Evolutionary conservation across 1,140 invertebrate species (phyloP), one percentile per base, ranked within the genome.

Genomic region (Diorhabda sublineata): DNA sequence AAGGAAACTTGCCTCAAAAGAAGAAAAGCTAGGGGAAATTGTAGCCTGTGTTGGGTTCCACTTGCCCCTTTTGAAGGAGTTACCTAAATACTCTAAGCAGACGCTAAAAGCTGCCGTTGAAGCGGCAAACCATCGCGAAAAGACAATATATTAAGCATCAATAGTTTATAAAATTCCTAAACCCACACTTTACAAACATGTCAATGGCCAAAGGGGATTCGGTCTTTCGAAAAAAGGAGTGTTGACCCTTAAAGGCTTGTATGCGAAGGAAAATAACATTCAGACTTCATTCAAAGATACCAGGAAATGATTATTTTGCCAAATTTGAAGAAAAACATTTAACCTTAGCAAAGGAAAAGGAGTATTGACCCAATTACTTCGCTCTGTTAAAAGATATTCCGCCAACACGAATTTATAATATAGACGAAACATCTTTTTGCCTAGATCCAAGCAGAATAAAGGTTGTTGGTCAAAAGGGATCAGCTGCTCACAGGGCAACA

Each of bases 281-380:
- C 60, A 68, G 58, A 78, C 75, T 11, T 67, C 73, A 9, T 82
- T 82, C 71, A 80, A 77, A 71, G 69, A 72, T 64, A 58, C 81
- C 81, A 26, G 80, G 81, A 5, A 62, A 79, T 11, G 80, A 80
- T 42, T 82, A 78, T 78, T 82, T 81, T 69, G 6, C 42, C n/a
- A 42, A 47, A 11, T 72, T 71, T 64, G 11, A 11, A 44, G 45
- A 42, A 62, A 70, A 58, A 9, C 63, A 11, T 56, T 71, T 26
- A 61, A 70, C 45, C 66, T 63, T 59, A 56, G 58, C 9, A 43
- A 58, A 42, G 70, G 70, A 70, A 74, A 74, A 59, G 68, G 64
- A 6, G 71, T 67, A 69, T 45, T 69, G 9, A 66, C 71, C 9
- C 26, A 26, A 26, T 26, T 26, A 26, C 26, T 26, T 26, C 26